These are phyloP conservation scores for Phorcus lineatus DNA, from an alignment of 2,888 invertebrate genomes.

Conservation along the genomic window DNA sequence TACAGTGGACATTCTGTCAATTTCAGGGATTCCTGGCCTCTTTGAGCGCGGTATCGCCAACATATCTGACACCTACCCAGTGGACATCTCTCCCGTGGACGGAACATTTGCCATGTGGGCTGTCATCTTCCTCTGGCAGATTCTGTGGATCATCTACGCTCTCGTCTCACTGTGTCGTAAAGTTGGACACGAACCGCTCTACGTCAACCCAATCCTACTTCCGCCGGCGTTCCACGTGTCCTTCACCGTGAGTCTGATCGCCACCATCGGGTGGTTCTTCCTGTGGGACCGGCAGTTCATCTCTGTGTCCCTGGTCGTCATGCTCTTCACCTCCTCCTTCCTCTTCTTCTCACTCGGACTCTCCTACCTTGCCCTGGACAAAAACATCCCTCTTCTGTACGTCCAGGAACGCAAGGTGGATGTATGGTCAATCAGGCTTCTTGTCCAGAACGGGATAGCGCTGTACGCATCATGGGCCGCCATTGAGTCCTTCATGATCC, in stretches of 20 bases:
- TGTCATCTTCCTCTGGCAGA: conserved; percentile 57
- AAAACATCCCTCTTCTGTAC: conserved; percentile 38
- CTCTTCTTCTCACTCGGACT: conserved; percentile 50
- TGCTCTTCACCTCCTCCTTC: conserved; percentile 36
- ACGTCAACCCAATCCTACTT: conserved; percentile 44
- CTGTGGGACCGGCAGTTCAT: conserved; percentile 55
- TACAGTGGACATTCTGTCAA: not conserved
- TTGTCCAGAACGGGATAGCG: conserved; percentile 59
- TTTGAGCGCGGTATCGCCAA: conserved; percentile 37
- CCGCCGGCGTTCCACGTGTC: conserved; percentile 49
- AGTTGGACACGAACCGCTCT: conserved; percentile 41
- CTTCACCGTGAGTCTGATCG: conserved; percentile 42
- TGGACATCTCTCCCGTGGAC: conserved; percentile 57
- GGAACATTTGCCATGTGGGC: conserved; percentile 58
- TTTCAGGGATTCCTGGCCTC: not conserved
- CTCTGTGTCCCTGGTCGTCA: conserved; percentile 35
- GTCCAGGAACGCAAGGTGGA: conserved; percentile 38
- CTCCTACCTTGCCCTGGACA: conserved; percentile 45
- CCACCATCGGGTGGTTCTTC: conserved; percentile 58
- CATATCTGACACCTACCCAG: conserved; percentile 49
- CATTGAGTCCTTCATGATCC: conserved; percentile 54
- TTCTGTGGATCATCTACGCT: conserved; percentile 51
- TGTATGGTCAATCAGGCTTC: conserved; percentile 55
- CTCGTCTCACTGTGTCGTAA: conserved; percentile 46
- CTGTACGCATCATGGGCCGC: conserved; percentile 59